Evolutionary conservation across 1,140 invertebrate genomes (phyloP), one percentile per base, ranked within the genome.

Genomic region (Drosophila repletoides): DNA sequence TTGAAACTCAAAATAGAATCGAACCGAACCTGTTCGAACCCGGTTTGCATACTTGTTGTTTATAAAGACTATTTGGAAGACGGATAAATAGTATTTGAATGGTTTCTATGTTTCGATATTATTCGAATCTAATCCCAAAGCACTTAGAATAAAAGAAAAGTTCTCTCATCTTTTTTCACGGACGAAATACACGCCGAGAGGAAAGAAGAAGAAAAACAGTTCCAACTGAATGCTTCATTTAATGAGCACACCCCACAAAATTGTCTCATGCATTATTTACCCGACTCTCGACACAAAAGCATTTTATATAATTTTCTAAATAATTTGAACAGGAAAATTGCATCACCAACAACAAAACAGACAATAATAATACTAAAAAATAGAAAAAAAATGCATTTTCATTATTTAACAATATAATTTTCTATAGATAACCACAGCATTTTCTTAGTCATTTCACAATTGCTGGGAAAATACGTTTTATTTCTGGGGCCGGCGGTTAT

Each of bases 291-390:
- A 81, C 63, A n/a, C n/a, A n/a, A 81, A 76, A 49, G 45, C 60
- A 68, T 74, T 77, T 79, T 77, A 86, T 59, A 65, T 60, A 67
- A 77, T n/a, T 71, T 65, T 58, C 66, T 63, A 73, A 79, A 79
- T 64, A 76, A 60, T 64, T 68, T 59, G 24, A 72, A 43, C 28
- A 38, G 24, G n/a, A 67, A 61, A 79, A 63, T 79, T 70, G 72
- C 74, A 76, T 72, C 75, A 77, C 36, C 61, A 41, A 6, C 56
- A 34, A 6, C 34, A 51, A 21, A 36, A 14, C 14, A 53, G n/a
- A 46, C 24, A 48, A 63, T 22, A 3, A 28, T 14, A 26, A 17
- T 26, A 61, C 12, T 12, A 29, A 40, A 22, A 53, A 41, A 9
- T n/a, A 45, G 19, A 3, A 45, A 21, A 22, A 36, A 33, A 45